A percentile compares a stretch with the other conserved stretches of the same genome.
phyloP scores from a whole-genome alignment of 2,888 invertebrate species.

The Drosophila eohydei region DNA sequence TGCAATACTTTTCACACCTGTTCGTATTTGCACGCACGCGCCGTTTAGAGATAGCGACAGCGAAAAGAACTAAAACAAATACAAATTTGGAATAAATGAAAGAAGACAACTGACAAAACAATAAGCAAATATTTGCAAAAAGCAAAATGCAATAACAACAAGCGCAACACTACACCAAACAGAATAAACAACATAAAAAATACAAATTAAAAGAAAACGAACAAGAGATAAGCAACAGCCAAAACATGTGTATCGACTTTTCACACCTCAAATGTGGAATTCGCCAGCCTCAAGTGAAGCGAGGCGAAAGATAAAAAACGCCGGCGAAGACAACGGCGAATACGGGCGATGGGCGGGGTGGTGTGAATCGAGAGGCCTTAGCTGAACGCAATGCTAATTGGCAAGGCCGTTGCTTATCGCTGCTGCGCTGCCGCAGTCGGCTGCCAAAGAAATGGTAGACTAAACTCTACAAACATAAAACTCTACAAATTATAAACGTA shows the following conservation, averaged over 20 bases:
- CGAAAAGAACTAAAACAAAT: constrained; percentile 50
- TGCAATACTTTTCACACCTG: constrained; percentile 11
- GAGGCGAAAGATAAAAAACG: constrained; percentile 50
- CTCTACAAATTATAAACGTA: constrained; percentile 5
- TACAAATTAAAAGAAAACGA: constrained; percentile 24
- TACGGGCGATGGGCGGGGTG: neutral
- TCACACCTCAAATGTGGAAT: constrained; percentile 67
- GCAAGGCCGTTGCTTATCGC: constrained; percentile 73
- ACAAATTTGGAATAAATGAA: constrained; percentile 34
- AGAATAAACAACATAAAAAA: constrained; percentile 24
- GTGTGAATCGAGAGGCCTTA: neutral
- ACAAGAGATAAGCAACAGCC: constrained; percentile 8
- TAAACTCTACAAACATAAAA: constrained; percentile 40
- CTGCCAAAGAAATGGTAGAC: constrained; percentile 36
- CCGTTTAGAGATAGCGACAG: constrained; percentile 34
- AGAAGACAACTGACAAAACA: constrained; percentile 51
- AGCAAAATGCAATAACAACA: constrained; percentile 42
- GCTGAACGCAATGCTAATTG: constrained; percentile 63
- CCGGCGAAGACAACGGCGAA: neutral
- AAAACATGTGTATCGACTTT: constrained; percentile 67
- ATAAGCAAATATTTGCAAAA: constrained; percentile 55
- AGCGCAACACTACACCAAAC: constrained; percentile 16
- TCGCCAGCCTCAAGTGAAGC: constrained; percentile 42
- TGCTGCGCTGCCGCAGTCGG: constrained; percentile 6
- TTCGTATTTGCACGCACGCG: constrained; percentile 51